These are phyloP conservation scores for Clarias fuscus DNA, from an alignment of 2,797 vertebrate genomes.

Conservation along the genomic window DNA sequence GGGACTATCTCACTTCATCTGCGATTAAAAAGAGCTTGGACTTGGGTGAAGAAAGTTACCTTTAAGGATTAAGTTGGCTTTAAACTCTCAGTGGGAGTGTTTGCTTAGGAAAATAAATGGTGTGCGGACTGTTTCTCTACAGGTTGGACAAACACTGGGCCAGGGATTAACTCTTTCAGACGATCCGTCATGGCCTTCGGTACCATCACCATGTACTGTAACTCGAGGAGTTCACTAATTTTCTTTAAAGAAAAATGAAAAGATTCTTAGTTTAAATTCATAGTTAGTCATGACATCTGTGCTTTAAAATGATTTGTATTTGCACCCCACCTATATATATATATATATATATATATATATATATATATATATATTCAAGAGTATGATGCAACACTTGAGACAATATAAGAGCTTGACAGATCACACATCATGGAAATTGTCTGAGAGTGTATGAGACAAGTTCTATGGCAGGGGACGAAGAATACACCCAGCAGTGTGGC, in stretches of 20 bases:
- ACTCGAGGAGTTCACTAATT: not conserved
- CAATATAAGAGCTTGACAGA: constrained; percentile 2
- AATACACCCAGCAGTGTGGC: constrained; percentile 12
- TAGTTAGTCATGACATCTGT: not conserved
- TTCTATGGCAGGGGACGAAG: constrained; percentile 18
- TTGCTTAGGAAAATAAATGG: constrained; percentile 1
- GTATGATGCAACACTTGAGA: not conserved
- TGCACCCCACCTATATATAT: not conserved
- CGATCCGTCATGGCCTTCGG: constrained; percentile 13
- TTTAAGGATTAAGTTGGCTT: constrained; percentile 17
- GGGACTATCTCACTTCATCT: not conserved
- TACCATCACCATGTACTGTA: not conserved
- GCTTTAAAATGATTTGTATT: not conserved
- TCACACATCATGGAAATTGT: constrained; percentile 6
- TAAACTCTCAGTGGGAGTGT: constrained; percentile 20
- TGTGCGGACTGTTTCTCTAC: constrained; percentile 12
- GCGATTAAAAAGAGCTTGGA: not conserved
- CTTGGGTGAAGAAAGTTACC: not conserved
- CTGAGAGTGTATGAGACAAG: not conserved
- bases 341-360: not conserved
- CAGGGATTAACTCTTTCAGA: constrained; percentile 42
- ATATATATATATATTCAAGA: not conserved
- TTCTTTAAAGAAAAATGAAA: not conserved
- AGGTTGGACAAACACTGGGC: constrained; percentile 35
- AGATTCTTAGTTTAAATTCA: not conserved